phyloP scores from a whole-genome alignment of 1,140 invertebrate species.

The Dinothrombium tinctorium region DNA sequence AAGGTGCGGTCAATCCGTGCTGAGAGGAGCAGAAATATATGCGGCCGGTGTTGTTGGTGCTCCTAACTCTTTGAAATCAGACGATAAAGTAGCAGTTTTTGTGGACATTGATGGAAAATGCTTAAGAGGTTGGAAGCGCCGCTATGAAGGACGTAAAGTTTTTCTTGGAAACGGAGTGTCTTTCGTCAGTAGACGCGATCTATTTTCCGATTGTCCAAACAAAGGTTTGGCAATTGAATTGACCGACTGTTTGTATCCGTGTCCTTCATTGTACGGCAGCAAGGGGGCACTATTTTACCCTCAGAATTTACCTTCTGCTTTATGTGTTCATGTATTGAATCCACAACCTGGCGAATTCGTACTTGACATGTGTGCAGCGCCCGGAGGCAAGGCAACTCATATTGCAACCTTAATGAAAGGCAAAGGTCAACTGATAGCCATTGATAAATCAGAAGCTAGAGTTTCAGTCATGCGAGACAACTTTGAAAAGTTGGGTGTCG shows the following conservation, averaged over 20 bases:
- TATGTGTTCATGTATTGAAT: slow-evolving; percentile 56
- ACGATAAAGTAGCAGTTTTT: slow-evolving; percentile 45
- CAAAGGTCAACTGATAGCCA: slow-evolving; percentile 84
- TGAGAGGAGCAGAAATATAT: slow-evolving; percentile 62
- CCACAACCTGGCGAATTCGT: slow-evolving; percentile 85
- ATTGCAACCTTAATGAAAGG: slow-evolving; percentile 96
- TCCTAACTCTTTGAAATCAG: slow-evolving; percentile 22
- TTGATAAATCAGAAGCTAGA: slow-evolving; percentile 54
- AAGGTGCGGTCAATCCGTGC: slow-evolving; percentile 44
- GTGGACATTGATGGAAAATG: slow-evolving; percentile 42
- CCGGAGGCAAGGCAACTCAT: slow-evolving; percentile 34
- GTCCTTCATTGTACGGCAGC: slow-evolving; percentile 33
- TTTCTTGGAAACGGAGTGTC: slow-evolving; percentile 50
- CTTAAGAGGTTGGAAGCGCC: slow-evolving; percentile 37
- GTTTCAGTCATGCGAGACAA: neutral
- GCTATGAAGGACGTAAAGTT: slow-evolving; percentile 31
- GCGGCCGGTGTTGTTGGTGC: slow-evolving; percentile 57
- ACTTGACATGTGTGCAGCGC: slow-evolving; percentile 88
- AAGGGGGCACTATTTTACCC: slow-evolving; percentile 32
- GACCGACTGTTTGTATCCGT: slow-evolving; percentile 34
- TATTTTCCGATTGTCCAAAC: slow-evolving; percentile 28
- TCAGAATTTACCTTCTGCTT: slow-evolving; percentile 64
- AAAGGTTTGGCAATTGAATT: slow-evolving; percentile 48
- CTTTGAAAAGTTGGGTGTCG: neutral
- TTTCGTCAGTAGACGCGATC: slow-evolving; percentile 34